phyloP scores from a whole-genome alignment of 2,888 invertebrate genomes.

The Autographa gamma region DNA sequence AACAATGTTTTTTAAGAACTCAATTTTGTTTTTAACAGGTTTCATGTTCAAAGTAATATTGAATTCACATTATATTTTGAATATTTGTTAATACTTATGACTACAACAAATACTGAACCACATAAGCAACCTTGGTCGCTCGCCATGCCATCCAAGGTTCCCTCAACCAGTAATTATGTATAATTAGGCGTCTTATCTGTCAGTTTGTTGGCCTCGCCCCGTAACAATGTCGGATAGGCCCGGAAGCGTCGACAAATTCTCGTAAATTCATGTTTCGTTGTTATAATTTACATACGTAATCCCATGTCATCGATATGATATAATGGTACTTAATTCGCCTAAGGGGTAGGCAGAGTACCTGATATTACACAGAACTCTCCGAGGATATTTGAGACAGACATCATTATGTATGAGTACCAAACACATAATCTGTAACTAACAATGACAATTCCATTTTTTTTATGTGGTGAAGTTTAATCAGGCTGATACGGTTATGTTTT shows the following conservation, averaged over 20 bases:
- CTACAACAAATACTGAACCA: conserved; percentile 14
- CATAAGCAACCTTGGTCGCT: conserved; percentile 49
- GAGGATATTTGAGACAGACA: not conserved
- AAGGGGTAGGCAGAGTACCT: not conserved
- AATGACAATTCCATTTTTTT: too few relatives aligned
- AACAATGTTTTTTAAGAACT: not conserved
- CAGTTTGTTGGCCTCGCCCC: conserved; percentile 62
- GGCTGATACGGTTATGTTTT: too few relatives aligned
- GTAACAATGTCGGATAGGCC: conserved; percentile 63
- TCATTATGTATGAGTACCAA: too few relatives aligned
- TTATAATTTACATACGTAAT: conserved; percentile 12
- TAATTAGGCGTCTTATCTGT: conserved; percentile 66
- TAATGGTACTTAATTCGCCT: not conserved
- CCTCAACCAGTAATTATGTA: conserved; percentile 60
- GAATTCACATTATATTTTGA: too few relatives aligned
- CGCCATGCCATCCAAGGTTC: conserved; percentile 47
- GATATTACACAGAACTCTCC: not conserved
- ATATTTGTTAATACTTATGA: not conserved
- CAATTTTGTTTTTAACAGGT: too few relatives aligned
- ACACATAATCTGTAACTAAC: too few relatives aligned
- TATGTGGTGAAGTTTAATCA: too few relatives aligned
- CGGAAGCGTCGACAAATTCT: conserved; percentile 63
- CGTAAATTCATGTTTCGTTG: conserved; percentile 23
- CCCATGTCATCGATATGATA: not conserved
- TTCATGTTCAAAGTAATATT: too few relatives aligned